Conservation (phyloP, 2,888 invertebrate species). For the Trisateles emortualis region DNA sequence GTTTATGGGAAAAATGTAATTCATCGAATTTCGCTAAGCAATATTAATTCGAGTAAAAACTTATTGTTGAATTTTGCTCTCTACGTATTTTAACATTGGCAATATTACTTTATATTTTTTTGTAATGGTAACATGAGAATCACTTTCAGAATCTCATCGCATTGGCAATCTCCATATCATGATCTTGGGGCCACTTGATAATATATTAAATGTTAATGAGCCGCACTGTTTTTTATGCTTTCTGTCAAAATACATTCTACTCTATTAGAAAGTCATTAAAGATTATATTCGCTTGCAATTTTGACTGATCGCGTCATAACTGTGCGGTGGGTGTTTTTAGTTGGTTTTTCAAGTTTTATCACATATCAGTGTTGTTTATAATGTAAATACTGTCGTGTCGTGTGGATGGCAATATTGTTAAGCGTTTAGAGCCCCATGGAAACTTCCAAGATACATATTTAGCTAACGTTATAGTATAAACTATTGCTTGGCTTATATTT, state of each 20-base stretch:
- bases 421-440: conserved; percentile 33
- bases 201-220: conserved; percentile 53
- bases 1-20: conserved; percentile 47
- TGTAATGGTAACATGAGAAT: conserved; percentile 32
- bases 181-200: conserved; percentile 73
- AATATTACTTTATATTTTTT: conserved; percentile 36
- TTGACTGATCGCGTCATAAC: conserved; percentile 46
- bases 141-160: conserved; percentile 47
- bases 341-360: conserved; percentile 64
- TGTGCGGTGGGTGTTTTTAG: conserved; percentile 49
- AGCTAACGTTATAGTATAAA: conserved; percentile 21
- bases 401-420: conserved; percentile 70
- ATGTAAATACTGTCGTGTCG: conserved; percentile 79
- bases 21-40: conserved; percentile 81
- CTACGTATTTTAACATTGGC: conserved; percentile 45
- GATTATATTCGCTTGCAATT: conserved; percentile 43
- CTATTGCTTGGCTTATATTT: neutral
- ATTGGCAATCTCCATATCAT: conserved; percentile 61
- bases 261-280: conserved; percentile 34
- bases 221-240: conserved; percentile 50
- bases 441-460: conserved; percentile 35
- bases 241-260: conserved; percentile 40
- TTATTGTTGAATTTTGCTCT: conserved; percentile 51
- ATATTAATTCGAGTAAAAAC: conserved; percentile 62
- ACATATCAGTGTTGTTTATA: conserved; percentile 80